Evolutionary conservation across 1,140 invertebrate species (phyloP).

Genomic region (Zaprionus camerounensis): DNA sequence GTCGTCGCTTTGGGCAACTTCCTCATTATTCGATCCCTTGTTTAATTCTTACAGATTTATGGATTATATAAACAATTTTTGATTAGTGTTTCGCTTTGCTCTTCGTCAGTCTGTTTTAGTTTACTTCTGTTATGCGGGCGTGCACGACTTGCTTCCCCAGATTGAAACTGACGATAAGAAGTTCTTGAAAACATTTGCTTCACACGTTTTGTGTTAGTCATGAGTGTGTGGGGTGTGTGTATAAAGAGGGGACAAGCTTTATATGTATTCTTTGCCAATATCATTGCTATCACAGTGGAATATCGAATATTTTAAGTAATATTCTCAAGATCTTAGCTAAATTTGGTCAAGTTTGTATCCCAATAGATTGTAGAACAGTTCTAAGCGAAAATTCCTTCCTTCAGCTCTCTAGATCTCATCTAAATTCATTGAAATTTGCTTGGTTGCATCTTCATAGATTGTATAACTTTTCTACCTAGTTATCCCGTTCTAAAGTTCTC

Average conservation of each 20-base stretch:
- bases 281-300: background rate
- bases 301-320: background rate
- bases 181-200: slow-evolving; percentile 19
- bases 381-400: background rate
- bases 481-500: background rate
- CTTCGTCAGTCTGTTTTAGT: slow-evolving; percentile 44
- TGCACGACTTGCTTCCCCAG: slow-evolving; percentile 24
- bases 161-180: slow-evolving; percentile 28
- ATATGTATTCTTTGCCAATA: background rate
- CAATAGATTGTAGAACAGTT: background rate
- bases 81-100: slow-evolving; percentile 53
- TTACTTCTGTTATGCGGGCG: slow-evolving; percentile 44
- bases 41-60: slow-evolving; percentile 69
- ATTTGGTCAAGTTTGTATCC: no score
- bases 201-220: background rate
- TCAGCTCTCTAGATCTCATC: no score
- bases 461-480: no score
- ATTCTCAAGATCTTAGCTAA: background rate
- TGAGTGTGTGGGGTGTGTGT: slow-evolving; percentile 11
- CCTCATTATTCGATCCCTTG: slow-evolving; percentile 52
- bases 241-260: background rate
- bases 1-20: slow-evolving; percentile 35
- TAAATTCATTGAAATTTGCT: no score
- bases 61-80: slow-evolving; percentile 79
- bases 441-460: no score